These are phyloP conservation scores for Syngnathoides biaculeatus DNA, from an alignment of 2,113 vertebrate genomes.

Conservation along the genomic window DNA sequence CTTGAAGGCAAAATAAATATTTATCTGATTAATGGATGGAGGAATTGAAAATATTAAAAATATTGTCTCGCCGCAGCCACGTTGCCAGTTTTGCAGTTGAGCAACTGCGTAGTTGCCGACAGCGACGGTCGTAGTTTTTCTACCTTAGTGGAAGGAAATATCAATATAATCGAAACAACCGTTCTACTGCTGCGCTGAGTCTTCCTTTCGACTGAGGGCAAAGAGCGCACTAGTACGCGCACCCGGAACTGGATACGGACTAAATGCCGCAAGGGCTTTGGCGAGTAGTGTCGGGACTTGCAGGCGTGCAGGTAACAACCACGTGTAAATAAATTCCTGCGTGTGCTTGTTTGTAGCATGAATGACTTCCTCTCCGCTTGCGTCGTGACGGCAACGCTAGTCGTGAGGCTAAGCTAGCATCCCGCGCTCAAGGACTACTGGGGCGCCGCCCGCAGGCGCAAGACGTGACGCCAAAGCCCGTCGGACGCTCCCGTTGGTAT, in stretches of 20 bases:
- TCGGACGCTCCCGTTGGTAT: neutral
- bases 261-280: neutral
- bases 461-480: neutral
- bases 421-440: neutral
- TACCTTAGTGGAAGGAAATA: no score
- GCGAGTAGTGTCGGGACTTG: neutral
- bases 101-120: no score
- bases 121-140: no score
- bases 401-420: neutral
- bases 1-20: no score
- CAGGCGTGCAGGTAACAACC: neutral
- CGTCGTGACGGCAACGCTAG: neutral
- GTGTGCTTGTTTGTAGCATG: slow-evolving; percentile 26
- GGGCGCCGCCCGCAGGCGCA: neutral
- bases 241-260: neutral
- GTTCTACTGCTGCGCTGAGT: neutral
- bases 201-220: neutral
- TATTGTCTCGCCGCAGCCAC: no score
- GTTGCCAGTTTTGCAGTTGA: no score
- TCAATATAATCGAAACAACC: no score
- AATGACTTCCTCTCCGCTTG: neutral
- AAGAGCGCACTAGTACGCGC: slow-evolving; percentile 3
- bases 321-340: slow-evolving; percentile 13
- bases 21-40: no score
- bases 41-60: no score